Base-by-base conservation (phyloP, 2,888 invertebrate species). In the Drosophila nigritarsus region DNA sequence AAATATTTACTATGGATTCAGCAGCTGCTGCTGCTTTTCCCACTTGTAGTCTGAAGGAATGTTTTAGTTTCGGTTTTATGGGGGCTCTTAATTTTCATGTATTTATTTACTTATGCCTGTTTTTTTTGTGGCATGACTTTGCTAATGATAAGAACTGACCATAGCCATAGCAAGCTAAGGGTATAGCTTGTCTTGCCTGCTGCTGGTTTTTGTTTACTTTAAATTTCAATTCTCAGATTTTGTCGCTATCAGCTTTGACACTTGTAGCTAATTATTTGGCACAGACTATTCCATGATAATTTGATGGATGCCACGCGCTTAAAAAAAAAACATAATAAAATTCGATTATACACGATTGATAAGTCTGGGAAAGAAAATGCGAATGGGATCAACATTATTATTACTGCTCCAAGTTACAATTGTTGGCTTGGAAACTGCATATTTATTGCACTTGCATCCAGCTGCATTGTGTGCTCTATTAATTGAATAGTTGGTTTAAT, bases 251-350 rank as follows among this genome's bases (percentile, higher is more conserved):
- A 68, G 59, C 36, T 40, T 15, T 38, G 55, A 65, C 67, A 71
- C 67, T 74, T 66, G 36, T 34, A 50, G 65, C 79, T 80, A 80
- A 80, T 81, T 80, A 77, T 70, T 79, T 48, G 56, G 51, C 62
- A 70, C 73, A 81, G 53, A 50, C 63, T 61, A 34, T 30, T 48
- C 50, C 20, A 36, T 49, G n/a, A 30, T 50, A 51, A 6, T 67
- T 81, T 77, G 78, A 71, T 71, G 49, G 24, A 55, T 74, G 78
- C 70, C 82, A 80, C 78, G 82, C 80, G 80, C 70, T 58, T 53
- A 4, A 34, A 18, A n/a, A 42, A 55, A 76, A 45, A 1, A 9
- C 8, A n/a, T 1, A 66, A 50, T 65, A 15, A 9, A 50, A 51
- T 45, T 62, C 45, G 0, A 38, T 8, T 50, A 54, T 53, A 69